Conservation (phyloP, 2,113 vertebrate species). For the Lagopus muta region DNA sequence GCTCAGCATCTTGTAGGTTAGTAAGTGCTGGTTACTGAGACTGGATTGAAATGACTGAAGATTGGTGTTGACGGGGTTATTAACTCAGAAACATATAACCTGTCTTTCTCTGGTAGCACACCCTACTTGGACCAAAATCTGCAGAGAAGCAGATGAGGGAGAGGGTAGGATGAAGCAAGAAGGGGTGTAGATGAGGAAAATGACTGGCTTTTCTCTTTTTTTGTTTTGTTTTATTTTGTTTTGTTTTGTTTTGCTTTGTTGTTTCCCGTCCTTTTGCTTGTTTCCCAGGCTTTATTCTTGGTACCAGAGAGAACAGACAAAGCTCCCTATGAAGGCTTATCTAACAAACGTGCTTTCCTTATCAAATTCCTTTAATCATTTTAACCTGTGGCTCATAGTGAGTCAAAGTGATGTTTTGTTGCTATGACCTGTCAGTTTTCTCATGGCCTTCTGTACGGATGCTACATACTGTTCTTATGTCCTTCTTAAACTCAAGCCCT, state of each 20-base stretch:
- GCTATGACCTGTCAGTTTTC: not conserved
- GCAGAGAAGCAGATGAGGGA: not conserved
- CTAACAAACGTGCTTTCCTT: fast-evolving
- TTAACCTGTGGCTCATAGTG: not conserved
- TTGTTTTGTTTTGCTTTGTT: not conserved
- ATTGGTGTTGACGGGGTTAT: not conserved
- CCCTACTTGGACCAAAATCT: not conserved
- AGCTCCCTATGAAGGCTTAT: not conserved
- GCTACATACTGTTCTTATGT: not conserved
- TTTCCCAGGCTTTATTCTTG: not conserved
- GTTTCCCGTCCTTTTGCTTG: not conserved
- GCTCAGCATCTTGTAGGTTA: not conserved
- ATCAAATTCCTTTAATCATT: not conserved
- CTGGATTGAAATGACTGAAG: not conserved
- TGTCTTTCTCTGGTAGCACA: not conserved
- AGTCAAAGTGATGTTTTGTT: not conserved
- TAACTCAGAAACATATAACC: not conserved
- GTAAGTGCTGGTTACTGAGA: not conserved
- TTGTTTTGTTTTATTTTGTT: not conserved
- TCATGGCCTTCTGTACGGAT: not conserved
- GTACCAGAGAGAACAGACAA: not conserved
- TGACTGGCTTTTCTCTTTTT: not conserved
- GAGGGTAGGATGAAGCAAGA: not conserved
- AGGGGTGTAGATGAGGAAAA: not conserved
- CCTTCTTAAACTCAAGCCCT: slow-evolving; percentile 10